Evolutionary conservation across 2,888 invertebrate species (phyloP), one percentile per base, ranked within the genome.

Genomic region (Gymnoscelis rufifasciata): DNA sequence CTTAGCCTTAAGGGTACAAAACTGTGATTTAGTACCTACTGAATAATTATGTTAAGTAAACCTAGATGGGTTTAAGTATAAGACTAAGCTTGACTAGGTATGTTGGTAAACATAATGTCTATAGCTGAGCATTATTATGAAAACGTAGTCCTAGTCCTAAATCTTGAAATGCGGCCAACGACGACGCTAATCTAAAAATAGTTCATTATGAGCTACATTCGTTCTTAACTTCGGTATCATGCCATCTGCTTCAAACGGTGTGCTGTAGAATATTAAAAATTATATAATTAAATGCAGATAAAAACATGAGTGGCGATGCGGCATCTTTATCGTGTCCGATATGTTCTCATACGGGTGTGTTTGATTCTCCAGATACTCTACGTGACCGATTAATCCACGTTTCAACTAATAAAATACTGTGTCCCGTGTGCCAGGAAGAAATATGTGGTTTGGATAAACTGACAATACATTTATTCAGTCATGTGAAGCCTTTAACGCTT

Each of bases 391-490:
- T 95, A 42, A 93, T 95, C 51, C 91, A 90, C 65, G 93, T 93
- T 29, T 93, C 95, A 10, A 94, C 93, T 37, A 91, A 93, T 52
- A 92, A 92, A 52, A 83, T 95, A 58, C 72, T 90, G 42, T 95
- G 95, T 71, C 95, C 95, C 8, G 91, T 95, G 51, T 95, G 95
- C 70, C 90, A 91, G 64, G 94, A 95, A 64, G 86, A 92, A 59
- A 86, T 95, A 12, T 80, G 91, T 53, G 95, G 95, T 1, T 88
- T 95, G 55, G 95, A 95, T 74, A 95, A 95, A 82, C 83, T 95
- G 39, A 95, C 95, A 0, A 94, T 95, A 66, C 95, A 95, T 77
- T 84, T 95, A 56, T 95, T 95, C 67, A 92, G 92, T 49, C 95
- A 95, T 70, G 90, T 92, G 3, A 80, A 82, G 57, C 68, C 90